Percentiles rank a stretch among this genome's conserved stretches.
These are phyloP conservation scores for Sinella curviseta DNA, from an alignment of 1,140 invertebrate species.

Conservation along the genomic window DNA sequence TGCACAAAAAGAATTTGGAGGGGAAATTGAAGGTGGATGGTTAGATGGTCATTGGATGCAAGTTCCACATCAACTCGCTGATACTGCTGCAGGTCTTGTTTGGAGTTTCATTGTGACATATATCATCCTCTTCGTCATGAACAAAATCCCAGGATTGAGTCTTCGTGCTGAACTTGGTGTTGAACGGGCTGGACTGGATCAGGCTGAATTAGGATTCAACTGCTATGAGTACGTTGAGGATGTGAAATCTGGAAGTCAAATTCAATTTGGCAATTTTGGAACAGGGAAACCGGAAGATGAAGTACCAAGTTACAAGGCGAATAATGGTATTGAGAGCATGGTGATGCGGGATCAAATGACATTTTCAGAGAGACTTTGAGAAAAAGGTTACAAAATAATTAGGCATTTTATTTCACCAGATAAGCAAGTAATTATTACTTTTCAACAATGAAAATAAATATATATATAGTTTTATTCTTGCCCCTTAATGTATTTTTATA, in stretches of 20 bases:
- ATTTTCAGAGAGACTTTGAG: not conserved
- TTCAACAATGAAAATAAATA: too few relatives aligned
- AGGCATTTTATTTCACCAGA: too few relatives aligned
- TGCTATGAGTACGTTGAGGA: slow-evolving; percentile 47
- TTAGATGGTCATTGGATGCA: slow-evolving; percentile 49
- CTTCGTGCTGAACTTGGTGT: slow-evolving; percentile 33
- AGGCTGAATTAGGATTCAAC: slow-evolving; percentile 40
- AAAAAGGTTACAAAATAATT: not conserved
- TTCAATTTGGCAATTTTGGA: not conserved
- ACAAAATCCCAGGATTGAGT: slow-evolving; percentile 47
- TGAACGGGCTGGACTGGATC: slow-evolving; percentile 41
- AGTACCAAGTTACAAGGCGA: not conserved
- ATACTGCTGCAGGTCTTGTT: slow-evolving; percentile 36
- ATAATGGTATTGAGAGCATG: not conserved
- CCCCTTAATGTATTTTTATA: too few relatives aligned
- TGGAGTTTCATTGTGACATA: slow-evolving; percentile 46
- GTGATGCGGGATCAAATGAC: not conserved
- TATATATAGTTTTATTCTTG: too few relatives aligned
- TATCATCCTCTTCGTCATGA: slow-evolving; percentile 44
- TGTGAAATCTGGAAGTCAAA: not conserved
- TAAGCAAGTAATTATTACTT: too few relatives aligned
- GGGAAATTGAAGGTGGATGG: slow-evolving; percentile 40
- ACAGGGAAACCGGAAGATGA: not conserved
- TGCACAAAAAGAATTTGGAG: slow-evolving; percentile 42
- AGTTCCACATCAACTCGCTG: slow-evolving; percentile 42